phyloP scores from a whole-genome alignment of 2,113 vertebrate genomes.

The Mobula birostris region DNA sequence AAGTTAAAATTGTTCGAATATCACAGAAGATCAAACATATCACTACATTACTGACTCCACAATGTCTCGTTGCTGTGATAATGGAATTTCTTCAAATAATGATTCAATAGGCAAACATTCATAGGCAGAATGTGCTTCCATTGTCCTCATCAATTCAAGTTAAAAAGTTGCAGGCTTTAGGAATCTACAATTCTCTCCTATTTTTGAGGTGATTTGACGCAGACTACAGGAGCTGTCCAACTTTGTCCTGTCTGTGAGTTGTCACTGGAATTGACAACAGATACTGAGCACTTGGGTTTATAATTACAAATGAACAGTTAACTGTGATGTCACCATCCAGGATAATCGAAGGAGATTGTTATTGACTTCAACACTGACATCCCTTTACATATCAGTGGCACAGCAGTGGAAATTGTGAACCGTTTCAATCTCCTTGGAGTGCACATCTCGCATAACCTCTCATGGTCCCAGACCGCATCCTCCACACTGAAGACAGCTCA shows the following conservation, averaged over 20 bases:
- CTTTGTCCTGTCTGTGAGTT: background rate
- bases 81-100: background rate
- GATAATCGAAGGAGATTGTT: background rate
- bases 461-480: too few species aligned
- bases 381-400: too few species aligned
- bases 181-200: background rate
- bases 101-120: background rate
- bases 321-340: background rate
- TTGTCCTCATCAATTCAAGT: background rate
- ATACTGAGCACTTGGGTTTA: background rate
- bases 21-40: background rate
- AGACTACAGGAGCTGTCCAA: background rate
- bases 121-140: background rate
- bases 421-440: too few species aligned
- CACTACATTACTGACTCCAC: background rate
- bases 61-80: background rate
- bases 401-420: too few species aligned
- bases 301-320: background rate
- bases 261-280: background rate
- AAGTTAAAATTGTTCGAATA: background rate
- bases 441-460: too few species aligned
- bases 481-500: too few species aligned
- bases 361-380: too few species aligned
- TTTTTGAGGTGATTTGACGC: background rate
- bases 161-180: background rate